A percentile compares a stretch with the other conserved stretches of the same genome.
phyloP scores from a whole-genome alignment of 2,888 invertebrate genomes.

The Pantelozetes paolii region DNA sequence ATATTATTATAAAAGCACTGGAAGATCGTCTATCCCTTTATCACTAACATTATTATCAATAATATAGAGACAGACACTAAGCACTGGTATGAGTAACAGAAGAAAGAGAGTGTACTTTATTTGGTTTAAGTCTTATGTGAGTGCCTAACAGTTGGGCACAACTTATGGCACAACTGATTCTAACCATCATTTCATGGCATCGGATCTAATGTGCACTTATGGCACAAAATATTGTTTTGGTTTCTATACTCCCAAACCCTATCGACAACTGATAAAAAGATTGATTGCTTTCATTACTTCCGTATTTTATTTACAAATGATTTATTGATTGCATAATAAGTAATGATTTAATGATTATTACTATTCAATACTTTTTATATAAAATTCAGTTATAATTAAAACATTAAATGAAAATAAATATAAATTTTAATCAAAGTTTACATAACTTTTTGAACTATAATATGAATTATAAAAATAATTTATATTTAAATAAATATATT shows the following conservation, averaged over 20 bases:
- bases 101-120: neutral
- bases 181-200: neutral
- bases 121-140: neutral
- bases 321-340: constrained; percentile 4
- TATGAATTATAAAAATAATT: neutral
- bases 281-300: constrained; percentile 16
- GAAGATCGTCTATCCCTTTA: too few species aligned
- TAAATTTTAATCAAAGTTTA: neutral
- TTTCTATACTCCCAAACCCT: neutral
- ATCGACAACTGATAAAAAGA: neutral
- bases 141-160: neutral
- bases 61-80: constrained; percentile 2
- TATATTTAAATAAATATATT: neutral
- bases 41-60: too few species aligned
- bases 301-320: neutral
- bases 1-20: neutral
- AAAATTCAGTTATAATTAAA: neutral
- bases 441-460: neutral
- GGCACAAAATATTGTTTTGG: neutral
- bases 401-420: neutral
- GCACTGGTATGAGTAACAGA: neutral
- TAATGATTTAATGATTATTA: neutral
- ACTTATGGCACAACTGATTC: neutral
- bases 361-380: neutral
- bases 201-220: neutral